Percentiles rank a stretch among this genome's conserved stretches.
These are phyloP conservation scores for Nerophis lumbriciformis DNA, from an alignment of 2,113 vertebrate genomes.

Conservation along the genomic window DNA sequence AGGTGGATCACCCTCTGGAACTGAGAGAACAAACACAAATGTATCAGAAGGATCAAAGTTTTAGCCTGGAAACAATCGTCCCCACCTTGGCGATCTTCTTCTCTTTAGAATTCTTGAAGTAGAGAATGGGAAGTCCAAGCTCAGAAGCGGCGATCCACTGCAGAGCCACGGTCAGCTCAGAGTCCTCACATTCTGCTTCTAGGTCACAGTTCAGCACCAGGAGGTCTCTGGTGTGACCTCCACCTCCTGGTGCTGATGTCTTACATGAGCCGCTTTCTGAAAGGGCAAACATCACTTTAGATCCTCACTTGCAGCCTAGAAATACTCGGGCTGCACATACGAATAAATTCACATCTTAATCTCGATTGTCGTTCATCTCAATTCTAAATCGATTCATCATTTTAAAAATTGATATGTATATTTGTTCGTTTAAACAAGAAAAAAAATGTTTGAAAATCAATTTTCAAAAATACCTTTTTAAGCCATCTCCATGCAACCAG, in stretches of 20 bases:
- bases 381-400: no score
- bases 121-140: slow-evolving; percentile 84
- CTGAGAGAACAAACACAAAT: slow-evolving; percentile 55
- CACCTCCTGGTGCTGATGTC: slow-evolving; percentile 57
- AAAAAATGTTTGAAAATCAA: no score
- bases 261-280: slow-evolving; percentile 71
- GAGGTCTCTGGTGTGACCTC: slow-evolving; percentile 70
- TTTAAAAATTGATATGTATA: no score
- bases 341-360: no score
- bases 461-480: no score
- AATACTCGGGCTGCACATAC: no score
- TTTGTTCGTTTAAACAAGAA: no score
- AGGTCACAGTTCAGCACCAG: slow-evolving; percentile 90
- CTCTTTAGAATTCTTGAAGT: slow-evolving; percentile 89
- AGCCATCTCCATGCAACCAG: no score
- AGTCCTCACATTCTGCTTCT: slow-evolving; percentile 77
- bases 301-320: not conserved
- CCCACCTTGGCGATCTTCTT: slow-evolving; percentile 82
- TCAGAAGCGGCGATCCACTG: slow-evolving; percentile 97
- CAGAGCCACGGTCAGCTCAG: slow-evolving; percentile 81
- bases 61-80: not conserved
- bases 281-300: slow-evolving; percentile 28
- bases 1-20: slow-evolving; percentile 89
- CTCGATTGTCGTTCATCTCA: no score
- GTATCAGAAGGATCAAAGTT: not conserved